Evolutionary conservation across 2,888 invertebrate genomes (phyloP), one percentile per base, ranked within the genome.

Genomic region (Drosophila mimica): DNA sequence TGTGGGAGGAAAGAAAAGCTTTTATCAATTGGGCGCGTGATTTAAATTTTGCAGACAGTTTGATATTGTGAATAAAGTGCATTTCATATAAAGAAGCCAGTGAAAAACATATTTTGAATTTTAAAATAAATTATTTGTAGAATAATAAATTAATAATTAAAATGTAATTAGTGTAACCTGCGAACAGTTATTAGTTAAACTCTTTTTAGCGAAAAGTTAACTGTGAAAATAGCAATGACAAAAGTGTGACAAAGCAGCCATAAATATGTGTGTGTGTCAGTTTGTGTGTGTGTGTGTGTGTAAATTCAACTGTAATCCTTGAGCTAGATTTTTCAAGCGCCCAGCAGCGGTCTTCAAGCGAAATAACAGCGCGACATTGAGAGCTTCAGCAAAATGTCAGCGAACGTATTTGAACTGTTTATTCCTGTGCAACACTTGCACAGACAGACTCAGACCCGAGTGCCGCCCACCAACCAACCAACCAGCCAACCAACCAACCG

Each of bases 201-300:
- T 51, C 6, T 36, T 20, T 7, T 36, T 20, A 52, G 52, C 63
- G 61, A 15, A 58, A 72, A 82, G 87, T 82, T 81, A 91, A 91
- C 86, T 87, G 84, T 79, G 80, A 86, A 82, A 82, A 83, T 82
- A 85, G 63, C 91, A 91, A 87, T 87, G 89, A 79, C 85, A 81
- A 72, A 60, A 65, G 64, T 63, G 67, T 67, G 62, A 71, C 43
- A 70, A 65, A 70, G 69, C 59, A 68, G 48, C 49, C 52, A 46
- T 46, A 25, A 25, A 64, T 59, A 46, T 65, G 53, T 62, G 49
- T 59, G 33, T 56, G 56, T 56, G 65, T 33, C 62, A 64, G 28
- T 3, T 9, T 38, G 56, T 46, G 38, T 62, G 9, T 38, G 51
- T 48, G 54, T 70, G 28, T 31, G 15, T 34, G 15, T 48, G 51